phyloP scores from a whole-genome alignment of 2,797 vertebrate genomes.

The Hirundo rustica region DNA sequence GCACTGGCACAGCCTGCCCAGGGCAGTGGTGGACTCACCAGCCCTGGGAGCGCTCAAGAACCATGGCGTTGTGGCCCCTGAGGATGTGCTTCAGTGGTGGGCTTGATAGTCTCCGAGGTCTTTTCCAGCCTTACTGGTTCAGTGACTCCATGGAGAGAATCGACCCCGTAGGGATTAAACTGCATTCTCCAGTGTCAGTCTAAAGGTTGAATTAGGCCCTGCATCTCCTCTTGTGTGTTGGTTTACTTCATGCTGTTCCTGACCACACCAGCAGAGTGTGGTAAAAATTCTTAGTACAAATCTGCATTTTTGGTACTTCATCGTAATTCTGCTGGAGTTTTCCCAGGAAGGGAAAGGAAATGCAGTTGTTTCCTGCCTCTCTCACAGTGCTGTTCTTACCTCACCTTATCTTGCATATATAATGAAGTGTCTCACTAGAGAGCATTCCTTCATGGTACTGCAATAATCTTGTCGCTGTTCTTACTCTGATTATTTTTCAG shows the following conservation, averaged over 20 bases:
- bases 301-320: neutral
- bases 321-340: neutral
- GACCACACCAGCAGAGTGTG: slow-evolving; percentile 36
- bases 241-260: neutral
- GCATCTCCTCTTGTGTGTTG: neutral
- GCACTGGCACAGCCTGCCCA: neutral
- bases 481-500: neutral
- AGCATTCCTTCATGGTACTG: neutral
- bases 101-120: neutral
- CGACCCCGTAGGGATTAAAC: neutral
- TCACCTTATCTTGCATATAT: neutral
- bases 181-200: neutral
- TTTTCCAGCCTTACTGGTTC: neutral
- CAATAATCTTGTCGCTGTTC: neutral
- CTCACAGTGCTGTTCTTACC: neutral
- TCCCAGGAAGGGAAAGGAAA: neutral
- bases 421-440: neutral
- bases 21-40: neutral
- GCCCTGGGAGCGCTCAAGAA: neutral
- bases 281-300: slow-evolving; percentile 11
- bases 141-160: neutral
- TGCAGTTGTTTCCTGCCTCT: neutral
- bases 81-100: neutral
- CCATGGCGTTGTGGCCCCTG: accelerated
- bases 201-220: neutral